A percentile compares a stretch with the other conserved stretches of the same genome.
Evolutionary conservation across 2,113 vertebrate species (phyloP).

Genomic region (Athene cunicularia): DNA sequence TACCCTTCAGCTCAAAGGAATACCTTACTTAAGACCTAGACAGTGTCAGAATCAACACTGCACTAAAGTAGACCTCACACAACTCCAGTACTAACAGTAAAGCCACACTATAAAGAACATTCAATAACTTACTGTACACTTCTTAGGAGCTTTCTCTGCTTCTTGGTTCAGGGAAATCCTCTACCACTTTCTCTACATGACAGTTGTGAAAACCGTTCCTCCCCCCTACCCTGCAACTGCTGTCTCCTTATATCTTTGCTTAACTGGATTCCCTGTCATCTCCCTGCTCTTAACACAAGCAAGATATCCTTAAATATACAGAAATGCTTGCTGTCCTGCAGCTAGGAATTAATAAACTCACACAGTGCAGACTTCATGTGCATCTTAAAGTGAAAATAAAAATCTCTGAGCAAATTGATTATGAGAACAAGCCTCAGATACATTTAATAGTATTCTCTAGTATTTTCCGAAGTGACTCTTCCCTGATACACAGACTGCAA

Average conservation of each 20-base stretch:
- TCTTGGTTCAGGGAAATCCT: background rate
- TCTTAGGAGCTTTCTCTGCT: background rate
- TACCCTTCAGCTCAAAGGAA: background rate
- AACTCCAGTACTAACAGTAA: background rate
- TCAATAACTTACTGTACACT: background rate
- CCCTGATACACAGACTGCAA: rapidly evolving
- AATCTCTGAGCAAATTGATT: background rate
- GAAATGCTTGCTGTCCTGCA: background rate
- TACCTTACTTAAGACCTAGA: background rate
- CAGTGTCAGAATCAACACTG: background rate
- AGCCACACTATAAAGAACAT: background rate
- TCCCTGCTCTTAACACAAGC: background rate
- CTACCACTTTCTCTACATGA: background rate
- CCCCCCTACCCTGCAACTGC: background rate
- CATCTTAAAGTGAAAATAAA: background rate
- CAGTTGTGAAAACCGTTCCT: background rate
- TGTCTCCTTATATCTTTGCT: background rate
- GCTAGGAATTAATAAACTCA: background rate
- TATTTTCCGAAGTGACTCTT: background rate
- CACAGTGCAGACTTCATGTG: background rate
- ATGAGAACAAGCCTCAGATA: background rate
- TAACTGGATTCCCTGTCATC: background rate
- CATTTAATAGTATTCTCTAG: background rate
- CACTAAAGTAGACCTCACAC: background rate
- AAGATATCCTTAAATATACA: background rate